Conservation (phyloP, 1,140 invertebrate species). For the Pseudobourletiella spinata region DNA sequence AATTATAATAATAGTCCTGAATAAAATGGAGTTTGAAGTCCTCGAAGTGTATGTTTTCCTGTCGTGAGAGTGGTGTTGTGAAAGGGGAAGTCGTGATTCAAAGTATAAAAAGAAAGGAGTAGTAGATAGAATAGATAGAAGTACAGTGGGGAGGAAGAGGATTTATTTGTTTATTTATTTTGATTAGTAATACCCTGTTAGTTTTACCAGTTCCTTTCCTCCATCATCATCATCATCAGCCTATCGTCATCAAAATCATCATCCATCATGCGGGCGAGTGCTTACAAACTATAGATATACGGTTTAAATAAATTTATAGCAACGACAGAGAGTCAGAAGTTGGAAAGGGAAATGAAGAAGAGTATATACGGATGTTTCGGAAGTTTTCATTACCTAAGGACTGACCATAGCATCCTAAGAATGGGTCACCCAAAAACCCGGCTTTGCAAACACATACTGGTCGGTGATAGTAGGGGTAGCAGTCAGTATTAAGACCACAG, state of each 20-base stretch:
- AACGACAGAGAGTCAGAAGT: not conserved
- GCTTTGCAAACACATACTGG: slow-evolving; percentile 59
- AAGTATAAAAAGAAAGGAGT: not conserved
- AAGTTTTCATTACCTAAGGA: too few species aligned
- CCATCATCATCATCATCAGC: too few species aligned
- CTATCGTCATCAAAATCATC: too few species aligned
- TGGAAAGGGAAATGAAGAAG: not conserved
- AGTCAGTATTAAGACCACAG: slow-evolving; percentile 57
- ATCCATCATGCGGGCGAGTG: not conserved
- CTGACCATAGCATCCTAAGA: slow-evolving; percentile 10
- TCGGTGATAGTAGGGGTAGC: slow-evolving; percentile 50
- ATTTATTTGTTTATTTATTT: too few species aligned
- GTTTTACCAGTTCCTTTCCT: too few species aligned
- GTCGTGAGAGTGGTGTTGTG: not conserved
- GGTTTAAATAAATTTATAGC: not conserved
- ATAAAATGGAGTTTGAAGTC: too few species aligned
- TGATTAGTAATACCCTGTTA: too few species aligned
- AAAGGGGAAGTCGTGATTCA: not conserved
- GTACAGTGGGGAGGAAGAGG: too few species aligned
- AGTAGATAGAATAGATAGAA: too few species aligned
- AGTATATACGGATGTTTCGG: not conserved
- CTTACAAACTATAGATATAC: not conserved
- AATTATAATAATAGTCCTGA: too few species aligned
- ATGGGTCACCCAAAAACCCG: slow-evolving; percentile 43
- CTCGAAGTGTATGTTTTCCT: too few species aligned